Percentiles rank a stretch among this genome's conserved stretches.
Conservation (phyloP, 2,797 vertebrate genomes). For the Myotis vivesi region DNA sequence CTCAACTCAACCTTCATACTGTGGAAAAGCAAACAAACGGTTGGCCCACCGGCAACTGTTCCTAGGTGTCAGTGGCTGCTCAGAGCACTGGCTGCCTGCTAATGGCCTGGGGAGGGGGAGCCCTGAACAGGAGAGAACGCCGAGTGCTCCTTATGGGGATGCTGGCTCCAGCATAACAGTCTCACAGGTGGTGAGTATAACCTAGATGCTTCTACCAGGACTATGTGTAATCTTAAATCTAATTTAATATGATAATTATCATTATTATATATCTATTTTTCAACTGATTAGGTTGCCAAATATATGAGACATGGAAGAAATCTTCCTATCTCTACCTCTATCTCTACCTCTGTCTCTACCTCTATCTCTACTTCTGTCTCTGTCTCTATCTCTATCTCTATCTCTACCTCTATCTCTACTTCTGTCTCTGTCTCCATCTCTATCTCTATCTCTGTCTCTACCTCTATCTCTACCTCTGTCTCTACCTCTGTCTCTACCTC, state of each 20-base stretch:
- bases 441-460: background rate
- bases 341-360: too few species aligned
- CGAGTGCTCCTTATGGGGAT: constrained; percentile 27
- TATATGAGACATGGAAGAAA: background rate
- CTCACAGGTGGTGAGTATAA: constrained; percentile 63
- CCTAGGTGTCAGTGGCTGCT: constrained; percentile 86
- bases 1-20: constrained; percentile 93
- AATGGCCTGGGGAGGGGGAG: constrained; percentile 76
- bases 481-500: background rate
- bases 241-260: background rate
- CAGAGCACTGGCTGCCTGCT: constrained; percentile 74
- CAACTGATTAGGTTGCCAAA: background rate
- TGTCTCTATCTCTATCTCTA: background rate
- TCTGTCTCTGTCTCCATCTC: background rate
- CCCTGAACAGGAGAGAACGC: constrained; percentile 20
- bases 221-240: constrained; percentile 64
- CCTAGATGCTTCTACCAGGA: constrained; percentile 60
- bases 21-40: constrained; percentile 86
- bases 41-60: constrained; percentile 83
- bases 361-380: background rate
- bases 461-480: background rate
- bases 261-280: background rate
- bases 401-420: background rate
- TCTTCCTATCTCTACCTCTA: background rate
- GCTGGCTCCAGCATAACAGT: constrained; percentile 66